A percentile compares a stretch with the other conserved stretches of the same genome.
phyloP scores from a whole-genome alignment of 2,888 invertebrate species.

The Epirrhoe alternata region DNA sequence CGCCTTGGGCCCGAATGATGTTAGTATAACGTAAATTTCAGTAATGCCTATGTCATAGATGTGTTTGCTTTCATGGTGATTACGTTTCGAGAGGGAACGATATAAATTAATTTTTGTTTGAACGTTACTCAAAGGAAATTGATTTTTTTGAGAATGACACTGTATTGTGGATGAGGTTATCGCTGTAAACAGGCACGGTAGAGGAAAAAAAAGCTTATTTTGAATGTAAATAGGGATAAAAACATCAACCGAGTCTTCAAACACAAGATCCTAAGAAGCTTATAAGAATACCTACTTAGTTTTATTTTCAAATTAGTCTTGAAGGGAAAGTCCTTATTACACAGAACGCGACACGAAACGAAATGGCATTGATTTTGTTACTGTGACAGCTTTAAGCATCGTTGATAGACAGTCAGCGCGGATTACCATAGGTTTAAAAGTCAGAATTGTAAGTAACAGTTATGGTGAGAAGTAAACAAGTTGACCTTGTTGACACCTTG shows the following conservation, averaged over 20 bases:
- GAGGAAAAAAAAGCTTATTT: constrained; percentile 21
- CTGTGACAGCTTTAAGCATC: constrained; percentile 4
- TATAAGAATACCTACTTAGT: constrained; percentile 1
- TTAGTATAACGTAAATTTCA: constrained; percentile 76
- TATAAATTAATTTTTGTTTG: constrained; percentile 68
- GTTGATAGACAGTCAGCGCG: constrained; percentile 52
- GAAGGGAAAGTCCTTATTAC: not conserved
- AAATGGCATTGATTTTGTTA: not conserved
- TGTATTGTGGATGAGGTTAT: constrained; percentile 62
- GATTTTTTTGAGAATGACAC: constrained; percentile 66
- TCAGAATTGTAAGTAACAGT: constrained; percentile 61
- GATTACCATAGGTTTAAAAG: constrained; percentile 72
- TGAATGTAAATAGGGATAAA: constrained; percentile 21
- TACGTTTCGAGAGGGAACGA: constrained; percentile 60
- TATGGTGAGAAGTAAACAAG: constrained; percentile 67
- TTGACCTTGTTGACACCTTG: constrained; percentile 70
- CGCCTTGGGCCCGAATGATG: constrained; percentile 68
- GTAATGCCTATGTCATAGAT: constrained; percentile 68
- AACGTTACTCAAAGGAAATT: constrained; percentile 65
- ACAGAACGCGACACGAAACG: not conserved
- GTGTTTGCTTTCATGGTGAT: constrained; percentile 63
- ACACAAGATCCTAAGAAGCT: constrained; percentile 7
- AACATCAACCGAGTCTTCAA: constrained; percentile 2
- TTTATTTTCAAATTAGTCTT: not conserved
- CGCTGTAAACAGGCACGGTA: constrained; percentile 51